Conservation (phyloP, 2,797 vertebrate species). For the Gorsachius magnificus region DNA sequence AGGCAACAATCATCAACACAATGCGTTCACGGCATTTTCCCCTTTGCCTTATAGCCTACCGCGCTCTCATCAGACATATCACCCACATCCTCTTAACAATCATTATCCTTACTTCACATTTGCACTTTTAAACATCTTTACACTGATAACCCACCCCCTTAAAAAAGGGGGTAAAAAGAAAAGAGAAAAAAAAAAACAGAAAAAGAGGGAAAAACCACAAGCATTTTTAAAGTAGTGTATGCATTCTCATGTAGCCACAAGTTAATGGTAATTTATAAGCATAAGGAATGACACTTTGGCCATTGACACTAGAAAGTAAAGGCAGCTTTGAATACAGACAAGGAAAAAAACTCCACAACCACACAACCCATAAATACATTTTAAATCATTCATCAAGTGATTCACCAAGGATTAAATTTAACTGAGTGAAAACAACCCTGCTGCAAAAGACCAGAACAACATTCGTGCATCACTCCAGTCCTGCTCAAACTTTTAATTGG, state of each 20-base stretch:
- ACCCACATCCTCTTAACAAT: conserved; percentile 63
- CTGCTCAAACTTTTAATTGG: background rate
- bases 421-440: background rate
- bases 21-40: background rate
- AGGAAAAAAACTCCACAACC: background rate
- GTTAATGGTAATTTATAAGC: conserved; percentile 32
- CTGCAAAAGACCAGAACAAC: background rate
- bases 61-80: conserved; percentile 54
- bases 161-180: background rate
- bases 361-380: conserved; percentile 37
- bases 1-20: conserved; percentile 19
- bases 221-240: background rate
- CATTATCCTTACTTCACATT: conserved; percentile 40
- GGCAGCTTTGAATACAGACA: conserved; percentile 34
- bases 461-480: background rate
- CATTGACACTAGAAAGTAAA: conserved; percentile 40
- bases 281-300: conserved; percentile 58
- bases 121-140: conserved; percentile 65
- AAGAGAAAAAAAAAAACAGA: background rate
- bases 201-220: background rate
- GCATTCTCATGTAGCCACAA: conserved; percentile 11
- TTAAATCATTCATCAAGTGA: conserved; percentile 62
- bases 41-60: background rate
- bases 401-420: conserved; percentile 5
- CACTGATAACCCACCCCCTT: background rate